A percentile compares a stretch with the other conserved stretches of the same genome.
These are phyloP conservation scores for Steinernema scapterisci DNA, from an alignment of 2,888 invertebrate species.

Conservation along the genomic window DNA sequence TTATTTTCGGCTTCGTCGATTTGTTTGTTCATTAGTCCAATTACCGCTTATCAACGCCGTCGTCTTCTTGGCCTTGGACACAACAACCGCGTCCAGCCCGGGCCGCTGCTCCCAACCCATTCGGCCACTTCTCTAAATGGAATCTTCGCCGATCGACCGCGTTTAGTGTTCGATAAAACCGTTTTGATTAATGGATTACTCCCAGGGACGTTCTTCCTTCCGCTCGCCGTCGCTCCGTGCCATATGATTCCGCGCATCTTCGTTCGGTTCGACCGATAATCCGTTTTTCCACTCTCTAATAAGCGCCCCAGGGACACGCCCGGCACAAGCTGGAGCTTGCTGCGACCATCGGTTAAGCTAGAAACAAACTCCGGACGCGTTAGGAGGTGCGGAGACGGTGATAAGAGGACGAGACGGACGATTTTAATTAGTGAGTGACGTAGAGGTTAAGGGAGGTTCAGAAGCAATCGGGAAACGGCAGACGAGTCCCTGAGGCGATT, in stretches of 20 bases:
- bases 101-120: neutral
- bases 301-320: neutral
- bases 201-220: neutral
- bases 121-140: neutral
- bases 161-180: neutral
- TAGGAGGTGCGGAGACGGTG: no score
- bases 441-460: no score
- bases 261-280: neutral
- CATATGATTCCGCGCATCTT: neutral
- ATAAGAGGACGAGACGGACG: no score
- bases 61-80: neutral
- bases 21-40: constrained; percentile 9
- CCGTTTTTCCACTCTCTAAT: neutral
- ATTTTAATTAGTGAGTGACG: no score
- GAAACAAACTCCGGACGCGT: no score
- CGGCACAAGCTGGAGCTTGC: neutral
- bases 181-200: constrained; percentile 7
- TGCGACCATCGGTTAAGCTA: no score
- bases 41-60: neutral
- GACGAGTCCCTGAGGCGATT: no score
- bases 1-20: neutral
- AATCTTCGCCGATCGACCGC: neutral
- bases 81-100: neutral
- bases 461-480: no score
- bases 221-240: neutral